These are phyloP conservation scores for Daktulosphaira vitifoliae DNA, from an alignment of 1,140 invertebrate species.

Conservation along the genomic window DNA sequence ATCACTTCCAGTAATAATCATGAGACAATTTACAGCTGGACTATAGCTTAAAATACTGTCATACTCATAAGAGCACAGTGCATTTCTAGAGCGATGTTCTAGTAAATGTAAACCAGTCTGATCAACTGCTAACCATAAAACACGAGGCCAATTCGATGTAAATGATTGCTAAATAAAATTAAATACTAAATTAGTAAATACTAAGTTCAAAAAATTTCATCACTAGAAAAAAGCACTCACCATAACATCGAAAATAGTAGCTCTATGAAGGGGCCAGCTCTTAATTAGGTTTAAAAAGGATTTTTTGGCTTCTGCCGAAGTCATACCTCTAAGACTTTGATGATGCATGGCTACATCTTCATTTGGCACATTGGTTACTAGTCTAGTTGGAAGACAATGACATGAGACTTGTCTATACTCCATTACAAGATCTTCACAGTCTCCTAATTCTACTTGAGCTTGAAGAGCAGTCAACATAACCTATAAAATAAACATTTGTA, in stretches of 20 bases:
- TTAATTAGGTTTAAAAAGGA: slow-evolving; percentile 88
- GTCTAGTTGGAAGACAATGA: slow-evolving; percentile 72
- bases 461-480: slow-evolving; percentile 89
- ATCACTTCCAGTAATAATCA: slow-evolving; percentile 79
- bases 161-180: slow-evolving; percentile 69
- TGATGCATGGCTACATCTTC: slow-evolving; percentile 79
- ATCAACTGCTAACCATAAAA: slow-evolving; percentile 85
- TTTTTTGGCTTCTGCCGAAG: slow-evolving; percentile 75
- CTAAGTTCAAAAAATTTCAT: not conserved
- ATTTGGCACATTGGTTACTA: slow-evolving; percentile 61
- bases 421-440: slow-evolving; percentile 58
- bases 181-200: not conserved
- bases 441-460: slow-evolving; percentile 83
- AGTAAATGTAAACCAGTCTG: slow-evolving; percentile 86
- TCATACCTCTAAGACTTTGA: slow-evolving; percentile 76
- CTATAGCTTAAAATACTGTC: slow-evolving; percentile 76
- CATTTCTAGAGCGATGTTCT: slow-evolving; percentile 75
- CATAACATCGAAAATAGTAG: slow-evolving; percentile 91
- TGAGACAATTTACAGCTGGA: slow-evolving; percentile 76
- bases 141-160: slow-evolving; percentile 86
- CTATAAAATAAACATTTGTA: slow-evolving; percentile 47
- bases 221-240: slow-evolving; percentile 47
- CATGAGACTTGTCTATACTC: slow-evolving; percentile 67
- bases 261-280: slow-evolving; percentile 84
- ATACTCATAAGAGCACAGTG: slow-evolving; percentile 83